Evolutionary conservation across 1,140 invertebrate species (phyloP), one percentile per base, ranked within the genome.

Genomic region (Cyclargus thomasi): DNA sequence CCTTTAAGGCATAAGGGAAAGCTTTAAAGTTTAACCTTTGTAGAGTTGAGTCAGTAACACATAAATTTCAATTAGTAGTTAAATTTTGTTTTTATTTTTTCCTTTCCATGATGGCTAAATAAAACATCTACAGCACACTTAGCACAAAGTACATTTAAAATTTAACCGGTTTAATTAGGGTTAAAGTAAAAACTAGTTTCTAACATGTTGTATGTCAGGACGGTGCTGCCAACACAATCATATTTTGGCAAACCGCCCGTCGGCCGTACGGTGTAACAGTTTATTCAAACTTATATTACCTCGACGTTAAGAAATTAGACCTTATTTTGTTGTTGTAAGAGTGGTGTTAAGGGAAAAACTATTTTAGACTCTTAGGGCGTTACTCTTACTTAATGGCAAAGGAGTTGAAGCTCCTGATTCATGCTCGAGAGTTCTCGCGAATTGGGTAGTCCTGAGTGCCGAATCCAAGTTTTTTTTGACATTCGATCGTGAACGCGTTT

Each of bases 211-310:
- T 47, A 39, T 39, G 17, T 36, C 63, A 11, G 36, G 18, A 7
- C 59, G 23, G 59, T 20, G 22, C 16, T 66, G 64, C 64, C 64
- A 66, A 66, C 53, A 29, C 55, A 66, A 66, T 66, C 64, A 66
- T 66, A 66, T 66, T 66, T 66, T 66, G 64, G 64, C 64, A 66
- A 35, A 18, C 23, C 53, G 64, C 64, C 64, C 64, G 23, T 23
- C 21, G 29, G 5, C 2, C 29, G 29, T 29, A 29, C 29, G 29
- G 29, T 29, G 29, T 29, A 7, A 16, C 3, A 47, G 39, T 47
- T 16, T 8, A 47, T 47, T 47, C 39, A 47, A 47, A 16, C 10
- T 16, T 47, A 47, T 47, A 8, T 14, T 47, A 47, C 39, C 39
- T 47, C 1, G 3, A 8, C 11, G 14, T 3, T 16, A 47, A 8